Base-by-base conservation (phyloP, 2,888 invertebrate species). In the Mimas tiliae region DNA sequence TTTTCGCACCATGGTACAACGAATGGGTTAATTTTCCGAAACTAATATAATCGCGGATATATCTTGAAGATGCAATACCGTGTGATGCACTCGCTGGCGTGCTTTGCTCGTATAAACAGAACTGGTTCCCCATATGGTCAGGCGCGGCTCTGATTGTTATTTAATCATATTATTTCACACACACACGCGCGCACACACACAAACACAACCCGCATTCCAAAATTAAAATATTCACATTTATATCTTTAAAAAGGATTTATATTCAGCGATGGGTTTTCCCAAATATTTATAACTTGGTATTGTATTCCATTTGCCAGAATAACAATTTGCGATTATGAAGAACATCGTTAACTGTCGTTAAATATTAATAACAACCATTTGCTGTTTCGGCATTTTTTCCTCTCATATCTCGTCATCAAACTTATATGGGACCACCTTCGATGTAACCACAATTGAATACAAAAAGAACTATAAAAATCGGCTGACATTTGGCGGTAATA, bases 61-160 rank as follows among this genome's bases (percentile, higher is more conserved):
- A 71, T 74, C 70, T 62, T 55, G 53, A n/a, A n/a, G n/a, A n/a
- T n/a, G 53, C 45, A 67, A 65, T 48, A 34, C n/a, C 71, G 53
- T 69, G 68, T 69, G 69, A n/a, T 11, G 6, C 63, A 16, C 27
- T 19, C 67, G 48, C 51, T 65, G 34, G 34, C 62, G 68, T 47
- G 48, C 53, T n/a, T 34, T 11, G 42, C 33, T 50, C 48, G 50
- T 47, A 77, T 77, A 75, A 75, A 79, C 76, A 74, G 79, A 89
- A 90, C 89, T 76, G 89, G 89, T 90, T 89, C 78, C 80, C 86
- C 88, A 87, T 87, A 88, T 87, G 85, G 86, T 79, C 84, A 78
- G 80, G 70, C 77, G 73, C 74, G 79, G 76, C 81, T 78, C 75
- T 81, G 83, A 85, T 86, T 85, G 87, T 86, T 86, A 85, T 88